Percentiles rank a stretch among this genome's conserved stretches.
Evolutionary conservation across 2,797 vertebrate species (phyloP).

Genomic region (Muraenolepis orangiensis): DNA sequence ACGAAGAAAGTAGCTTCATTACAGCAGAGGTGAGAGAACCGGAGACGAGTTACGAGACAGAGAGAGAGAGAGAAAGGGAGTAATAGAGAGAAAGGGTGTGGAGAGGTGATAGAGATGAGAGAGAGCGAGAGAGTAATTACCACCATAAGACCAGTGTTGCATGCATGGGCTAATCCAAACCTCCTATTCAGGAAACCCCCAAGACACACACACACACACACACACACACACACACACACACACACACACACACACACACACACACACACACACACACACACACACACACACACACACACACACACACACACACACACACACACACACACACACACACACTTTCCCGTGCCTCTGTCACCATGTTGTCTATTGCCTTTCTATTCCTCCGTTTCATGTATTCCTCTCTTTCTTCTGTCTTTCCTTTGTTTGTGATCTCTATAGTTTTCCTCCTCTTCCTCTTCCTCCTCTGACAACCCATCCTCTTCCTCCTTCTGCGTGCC

Average conservation of each 20-base stretch:
- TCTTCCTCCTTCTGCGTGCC: too few relatives aligned
- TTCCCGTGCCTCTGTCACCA: background rate
- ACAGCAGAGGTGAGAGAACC: too few relatives aligned
- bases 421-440: background rate
- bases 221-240: background rate
- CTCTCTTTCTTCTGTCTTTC: background rate
- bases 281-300: too few relatives aligned
- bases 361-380: background rate
- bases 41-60: too few relatives aligned
- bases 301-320: too few relatives aligned
- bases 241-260: too few relatives aligned
- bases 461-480: background rate
- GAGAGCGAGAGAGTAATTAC: slow-evolving; percentile 9
- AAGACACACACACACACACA: background rate
- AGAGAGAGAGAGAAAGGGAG: background rate
- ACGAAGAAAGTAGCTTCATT: too few relatives aligned
- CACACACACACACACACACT: background rate
- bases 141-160: slow-evolving; percentile 2
- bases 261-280: too few relatives aligned
- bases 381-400: too few relatives aligned
- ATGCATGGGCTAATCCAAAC: slow-evolving; percentile 1
- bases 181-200: background rate
- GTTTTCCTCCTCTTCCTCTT: background rate
- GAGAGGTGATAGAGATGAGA: too few relatives aligned
- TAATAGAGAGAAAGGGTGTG: background rate